Base-by-base conservation (phyloP, 2,113 vertebrate species). In the Corythornis vintsioides region DNA sequence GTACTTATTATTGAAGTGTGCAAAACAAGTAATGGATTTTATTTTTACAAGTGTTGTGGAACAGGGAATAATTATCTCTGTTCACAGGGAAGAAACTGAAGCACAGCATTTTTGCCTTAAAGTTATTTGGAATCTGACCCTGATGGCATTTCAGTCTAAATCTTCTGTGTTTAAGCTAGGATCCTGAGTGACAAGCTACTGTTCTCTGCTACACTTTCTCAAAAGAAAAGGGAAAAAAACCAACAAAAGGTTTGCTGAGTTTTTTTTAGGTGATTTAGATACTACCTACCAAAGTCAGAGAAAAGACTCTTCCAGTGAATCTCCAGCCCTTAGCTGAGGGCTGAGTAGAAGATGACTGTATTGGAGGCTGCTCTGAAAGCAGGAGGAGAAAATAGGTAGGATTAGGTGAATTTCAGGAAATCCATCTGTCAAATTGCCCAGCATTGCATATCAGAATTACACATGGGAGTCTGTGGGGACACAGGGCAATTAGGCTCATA, bases 381-480 rank as follows among this genome's bases (percentile, higher is more conserved):
- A 93, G 17, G 26, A 55, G 22, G 20, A 11, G 10, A 53, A 93
- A 78, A 56, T 13, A 47, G 28, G 31, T 47, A 43, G 55, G 13
- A 33, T 50, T 52, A 60, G 18, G 26, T 63, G 21, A 33, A 76
- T 92, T 88, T 83, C 35, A 93, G 43, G 35, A 90, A 66, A 80
- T 38, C 26, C 40, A 53, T 2, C 2, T 70, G 59, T 47, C 43
- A 94, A 33, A 84, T 63, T 72, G 29, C 53, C 52, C 35, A 72
- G 38, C 1, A 0, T 56, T 74, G 17, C 5, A 0, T 20, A 12
- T 38, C 61, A 52, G 33, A 47, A 13, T 18, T 40, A 10, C 24
- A 25, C 14, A 24, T 0, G 0, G 67, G 59, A 72, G 28, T 42
- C 4, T 69, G 67, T 0, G 0, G 38, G 11, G 31, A 66, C 42